Conservation (phyloP, 2,797 vertebrate species). For the Enteromius thamalakanensis region DNA sequence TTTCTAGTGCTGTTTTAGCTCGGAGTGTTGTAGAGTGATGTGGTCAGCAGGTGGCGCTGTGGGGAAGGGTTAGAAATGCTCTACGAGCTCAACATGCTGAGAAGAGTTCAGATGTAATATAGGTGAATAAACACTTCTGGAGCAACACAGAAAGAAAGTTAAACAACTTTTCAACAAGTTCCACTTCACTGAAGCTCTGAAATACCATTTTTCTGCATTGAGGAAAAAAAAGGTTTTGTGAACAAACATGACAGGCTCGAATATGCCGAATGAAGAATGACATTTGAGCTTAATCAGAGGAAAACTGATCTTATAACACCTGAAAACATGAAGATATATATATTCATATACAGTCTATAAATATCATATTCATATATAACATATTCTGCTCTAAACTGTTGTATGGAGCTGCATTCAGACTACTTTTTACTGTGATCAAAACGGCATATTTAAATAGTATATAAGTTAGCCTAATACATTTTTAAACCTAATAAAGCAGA, state of each 20-base stretch:
- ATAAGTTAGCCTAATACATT: no score
- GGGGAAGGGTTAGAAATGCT: not conserved
- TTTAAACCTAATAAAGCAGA: not conserved
- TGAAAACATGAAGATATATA: not conserved
- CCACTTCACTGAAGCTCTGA: not conserved
- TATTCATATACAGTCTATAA: no score
- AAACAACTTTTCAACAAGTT: not conserved
- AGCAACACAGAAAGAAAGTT: not conserved
- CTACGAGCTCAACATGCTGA: not conserved
- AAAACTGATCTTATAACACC: not conserved
- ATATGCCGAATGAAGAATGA: not conserved
- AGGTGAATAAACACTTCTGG: not conserved
- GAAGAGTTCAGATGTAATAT: no score
- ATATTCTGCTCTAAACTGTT: not conserved
- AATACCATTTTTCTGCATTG: not conserved
- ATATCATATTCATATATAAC: no score
- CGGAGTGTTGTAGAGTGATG: not conserved
- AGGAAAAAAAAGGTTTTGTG: not conserved
- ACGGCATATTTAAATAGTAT: no score
- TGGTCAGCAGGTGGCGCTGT: constrained; percentile 16
- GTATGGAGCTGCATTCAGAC: not conserved
- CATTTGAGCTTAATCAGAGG: not conserved
- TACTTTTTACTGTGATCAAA: no score
- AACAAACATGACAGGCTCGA: not conserved
- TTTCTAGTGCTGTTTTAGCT: not conserved